A percentile compares a stretch with the other conserved stretches of the same genome.
Conservation (phyloP, 2,797 vertebrate species). For the Schizothorax lantsangensis region DNA sequence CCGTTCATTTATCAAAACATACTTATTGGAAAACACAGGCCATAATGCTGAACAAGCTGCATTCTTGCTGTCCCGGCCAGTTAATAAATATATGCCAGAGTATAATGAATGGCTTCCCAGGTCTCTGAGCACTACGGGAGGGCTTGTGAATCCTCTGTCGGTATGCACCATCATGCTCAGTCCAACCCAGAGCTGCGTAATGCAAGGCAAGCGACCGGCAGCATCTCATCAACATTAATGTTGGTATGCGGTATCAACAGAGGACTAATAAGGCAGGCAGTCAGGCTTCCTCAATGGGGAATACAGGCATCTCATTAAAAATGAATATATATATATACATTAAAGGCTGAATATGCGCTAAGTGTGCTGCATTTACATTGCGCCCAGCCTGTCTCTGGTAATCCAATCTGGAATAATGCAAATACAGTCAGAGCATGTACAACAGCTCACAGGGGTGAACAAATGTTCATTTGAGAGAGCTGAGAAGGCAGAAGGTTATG, state of each 20-base stretch:
- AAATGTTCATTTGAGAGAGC: constrained; percentile 73
- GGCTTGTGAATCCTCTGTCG: constrained; percentile 13
- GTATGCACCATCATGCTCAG: constrained; percentile 58
- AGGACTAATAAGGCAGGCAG: constrained; percentile 77
- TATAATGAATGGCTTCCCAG: constrained; percentile 68
- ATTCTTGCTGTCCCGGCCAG: constrained; percentile 59
- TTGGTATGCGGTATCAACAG: constrained; percentile 74
- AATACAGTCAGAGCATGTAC: constrained; percentile 79
- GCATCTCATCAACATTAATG: constrained; percentile 64
- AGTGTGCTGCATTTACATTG: constrained; percentile 74
- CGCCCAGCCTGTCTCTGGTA: constrained; percentile 68
- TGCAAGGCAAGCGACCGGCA: constrained; percentile 28
- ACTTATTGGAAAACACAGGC: constrained; percentile 63
- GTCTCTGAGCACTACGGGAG: constrained; percentile 53
- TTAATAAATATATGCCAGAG: constrained; percentile 55
- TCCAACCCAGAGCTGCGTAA: background rate
- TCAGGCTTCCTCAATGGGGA: constrained; percentile 65
- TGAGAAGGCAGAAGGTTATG: constrained; percentile 65
- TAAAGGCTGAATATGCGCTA: constrained; percentile 74
- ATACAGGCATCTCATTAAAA: constrained; percentile 77
- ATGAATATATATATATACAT: constrained; percentile 61
- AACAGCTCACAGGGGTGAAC: constrained; percentile 74
- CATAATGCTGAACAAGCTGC: constrained; percentile 60
- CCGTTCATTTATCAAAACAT: constrained; percentile 58
- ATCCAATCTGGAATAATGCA: constrained; percentile 70